Conservation (phyloP, 1,140 invertebrate genomes). For the Pseudomyrmex flavicornis region DNA sequence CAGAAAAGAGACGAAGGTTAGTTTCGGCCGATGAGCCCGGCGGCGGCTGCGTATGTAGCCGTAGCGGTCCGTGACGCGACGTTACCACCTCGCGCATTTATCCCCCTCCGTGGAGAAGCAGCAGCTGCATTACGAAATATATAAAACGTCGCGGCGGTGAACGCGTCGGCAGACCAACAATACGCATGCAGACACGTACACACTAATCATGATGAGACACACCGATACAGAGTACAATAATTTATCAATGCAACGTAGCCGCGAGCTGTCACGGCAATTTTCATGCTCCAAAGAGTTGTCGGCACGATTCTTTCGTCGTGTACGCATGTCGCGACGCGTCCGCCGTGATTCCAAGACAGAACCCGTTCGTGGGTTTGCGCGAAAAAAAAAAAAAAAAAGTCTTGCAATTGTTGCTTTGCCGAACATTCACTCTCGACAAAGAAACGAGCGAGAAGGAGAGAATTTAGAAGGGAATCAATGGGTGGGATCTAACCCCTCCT, state of each 20-base stretch:
- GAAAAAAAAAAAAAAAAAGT: not conserved
- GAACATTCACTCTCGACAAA: conserved; percentile 20
- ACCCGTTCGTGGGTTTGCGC: not conserved
- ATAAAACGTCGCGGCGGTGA: not conserved
- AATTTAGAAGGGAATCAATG: conserved; percentile 48
- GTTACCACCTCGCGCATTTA: not conserved
- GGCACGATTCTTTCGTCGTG: too few relatives aligned
- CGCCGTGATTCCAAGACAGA: conserved; percentile 12
- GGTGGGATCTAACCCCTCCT: conserved; percentile 5
- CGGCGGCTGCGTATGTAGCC: conserved; percentile 38
- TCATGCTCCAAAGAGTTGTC: too few relatives aligned
- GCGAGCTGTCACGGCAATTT: not conserved
- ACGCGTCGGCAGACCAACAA: too few relatives aligned
- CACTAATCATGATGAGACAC: not conserved
- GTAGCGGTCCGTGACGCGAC: conserved; percentile 23
- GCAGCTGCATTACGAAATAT: not conserved
- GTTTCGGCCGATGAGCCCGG: conserved; percentile 64
- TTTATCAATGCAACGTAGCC: not conserved
- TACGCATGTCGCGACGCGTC: not conserved
- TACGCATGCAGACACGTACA: too few relatives aligned
- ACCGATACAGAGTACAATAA: not conserved
- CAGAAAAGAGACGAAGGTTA: conserved; percentile 66
- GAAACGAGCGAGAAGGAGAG: not conserved
- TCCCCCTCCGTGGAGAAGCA: not conserved
- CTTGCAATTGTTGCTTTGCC: conserved; percentile 4